Conservation (phyloP, 1,140 invertebrate genomes). For the Anoplolepis gracilipes region DNA sequence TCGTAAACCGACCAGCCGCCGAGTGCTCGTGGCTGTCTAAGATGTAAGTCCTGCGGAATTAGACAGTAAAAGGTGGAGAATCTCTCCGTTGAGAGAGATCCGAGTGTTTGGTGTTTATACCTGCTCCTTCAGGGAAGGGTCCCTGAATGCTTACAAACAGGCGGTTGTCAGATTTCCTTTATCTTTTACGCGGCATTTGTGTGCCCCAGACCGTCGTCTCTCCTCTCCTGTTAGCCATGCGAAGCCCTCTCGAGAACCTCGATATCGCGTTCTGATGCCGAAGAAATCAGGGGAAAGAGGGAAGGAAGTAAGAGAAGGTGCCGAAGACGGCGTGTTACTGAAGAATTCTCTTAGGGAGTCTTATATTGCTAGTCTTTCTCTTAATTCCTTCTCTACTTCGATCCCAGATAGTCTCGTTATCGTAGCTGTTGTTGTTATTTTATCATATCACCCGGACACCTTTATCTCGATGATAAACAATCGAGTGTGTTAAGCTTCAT, state of each 20-base stretch:
- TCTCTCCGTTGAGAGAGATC: constrained; percentile 50
- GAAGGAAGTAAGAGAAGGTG: background rate
- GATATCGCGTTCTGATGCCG: constrained; percentile 26
- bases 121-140: constrained; percentile 74
- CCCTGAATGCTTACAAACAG: constrained; percentile 82
- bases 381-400: constrained; percentile 32
- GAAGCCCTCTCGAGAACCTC: constrained; percentile 59
- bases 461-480: constrained; percentile 11
- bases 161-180: constrained; percentile 85
- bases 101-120: constrained; percentile 81
- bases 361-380: too few relatives aligned
- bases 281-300: background rate
- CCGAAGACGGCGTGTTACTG: constrained; percentile 42
- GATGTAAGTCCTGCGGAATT: constrained; percentile 74
- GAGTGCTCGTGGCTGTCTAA: constrained; percentile 51
- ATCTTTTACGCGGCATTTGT: constrained; percentile 83
- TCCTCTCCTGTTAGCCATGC: constrained; percentile 52
- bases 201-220: constrained; percentile 66
- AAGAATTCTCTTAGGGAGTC: constrained; percentile 53
- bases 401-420: background rate
- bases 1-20: constrained; percentile 27
- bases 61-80: constrained; percentile 75
- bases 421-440: background rate
- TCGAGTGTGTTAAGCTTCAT: background rate
- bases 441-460: background rate